Evolutionary conservation across 2,797 vertebrate genomes (phyloP).

Genomic region (Hydrophis major): DNA sequence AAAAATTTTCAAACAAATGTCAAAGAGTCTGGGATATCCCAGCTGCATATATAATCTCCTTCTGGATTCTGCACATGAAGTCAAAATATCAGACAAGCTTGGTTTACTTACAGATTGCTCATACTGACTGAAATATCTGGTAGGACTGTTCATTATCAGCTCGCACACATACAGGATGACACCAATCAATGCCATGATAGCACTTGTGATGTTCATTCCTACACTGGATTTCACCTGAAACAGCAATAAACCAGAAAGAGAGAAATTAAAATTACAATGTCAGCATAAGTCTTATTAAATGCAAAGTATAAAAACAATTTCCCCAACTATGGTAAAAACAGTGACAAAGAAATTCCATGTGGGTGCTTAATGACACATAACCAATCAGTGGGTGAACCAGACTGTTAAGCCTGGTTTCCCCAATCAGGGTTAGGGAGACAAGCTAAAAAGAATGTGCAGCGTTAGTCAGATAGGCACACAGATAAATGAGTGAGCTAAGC

Average conservation of each 20-base stretch:
- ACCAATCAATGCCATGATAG: slow-evolving; percentile 1
- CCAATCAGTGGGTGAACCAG: background rate
- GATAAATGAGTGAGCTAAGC: too few species aligned
- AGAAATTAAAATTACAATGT: background rate
- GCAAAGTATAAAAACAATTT: background rate
- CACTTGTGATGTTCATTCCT: slow-evolving; percentile 4
- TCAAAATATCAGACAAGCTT: background rate
- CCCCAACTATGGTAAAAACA: background rate
- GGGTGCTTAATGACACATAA: background rate
- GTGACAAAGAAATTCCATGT: background rate
- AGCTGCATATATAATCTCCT: background rate
- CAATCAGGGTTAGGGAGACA: too few species aligned
- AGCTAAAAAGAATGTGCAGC: too few species aligned
- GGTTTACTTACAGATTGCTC: background rate
- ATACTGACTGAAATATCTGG: too few species aligned
- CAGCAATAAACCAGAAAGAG: background rate
- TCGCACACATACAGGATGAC: slow-evolving; percentile 45
- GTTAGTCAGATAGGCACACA: too few species aligned
- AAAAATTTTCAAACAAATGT: background rate
- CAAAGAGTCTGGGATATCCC: background rate
- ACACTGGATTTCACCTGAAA: slow-evolving; percentile 27
- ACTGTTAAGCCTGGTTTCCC: too few species aligned
- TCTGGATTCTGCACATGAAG: background rate
- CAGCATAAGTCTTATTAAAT: background rate
- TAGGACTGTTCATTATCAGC: background rate